Percentiles rank a stretch among this genome's conserved stretches.
phyloP scores from a whole-genome alignment of 1,140 invertebrate genomes.

The Aleiodes sp. region DNA sequence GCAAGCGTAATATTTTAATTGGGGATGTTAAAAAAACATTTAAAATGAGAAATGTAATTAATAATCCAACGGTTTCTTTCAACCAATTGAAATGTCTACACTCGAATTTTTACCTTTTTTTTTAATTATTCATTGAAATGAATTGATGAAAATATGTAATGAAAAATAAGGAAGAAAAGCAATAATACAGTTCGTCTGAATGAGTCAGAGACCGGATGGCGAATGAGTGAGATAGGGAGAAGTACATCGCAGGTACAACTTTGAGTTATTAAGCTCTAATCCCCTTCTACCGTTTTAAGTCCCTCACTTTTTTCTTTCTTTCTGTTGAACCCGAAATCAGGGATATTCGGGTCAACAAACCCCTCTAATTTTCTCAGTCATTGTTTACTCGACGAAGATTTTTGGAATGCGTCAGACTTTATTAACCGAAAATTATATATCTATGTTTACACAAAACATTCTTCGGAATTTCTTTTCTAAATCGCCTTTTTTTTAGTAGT shows the following conservation, averaged over 20 bases:
- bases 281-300: slow-evolving; percentile 12
- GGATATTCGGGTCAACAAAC: no score
- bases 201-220: slow-evolving; percentile 24
- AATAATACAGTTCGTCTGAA: slow-evolving; percentile 15
- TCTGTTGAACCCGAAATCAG: no score
- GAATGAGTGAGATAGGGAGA: not conserved
- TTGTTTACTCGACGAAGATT: no score
- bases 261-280: slow-evolving; percentile 14
- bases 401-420: no score
- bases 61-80: not conserved
- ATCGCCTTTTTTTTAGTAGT: no score
- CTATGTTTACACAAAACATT: no score
- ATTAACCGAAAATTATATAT: no score
- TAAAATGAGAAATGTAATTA: slow-evolving; percentile 13
- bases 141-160: not conserved
- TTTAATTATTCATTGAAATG: not conserved
- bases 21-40: not conserved
- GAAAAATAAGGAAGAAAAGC: slow-evolving; percentile 16
- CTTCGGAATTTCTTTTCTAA: no score
- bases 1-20: not conserved
- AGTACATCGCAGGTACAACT: slow-evolving; percentile 7
- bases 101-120: not conserved
- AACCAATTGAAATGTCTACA: not conserved
- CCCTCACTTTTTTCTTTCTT: not conserved
- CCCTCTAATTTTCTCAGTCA: no score